Evolutionary conservation across 2,113 vertebrate genomes (phyloP), one percentile per base, ranked within the genome.

Genomic region (Gymnobelideus leadbeateri): DNA sequence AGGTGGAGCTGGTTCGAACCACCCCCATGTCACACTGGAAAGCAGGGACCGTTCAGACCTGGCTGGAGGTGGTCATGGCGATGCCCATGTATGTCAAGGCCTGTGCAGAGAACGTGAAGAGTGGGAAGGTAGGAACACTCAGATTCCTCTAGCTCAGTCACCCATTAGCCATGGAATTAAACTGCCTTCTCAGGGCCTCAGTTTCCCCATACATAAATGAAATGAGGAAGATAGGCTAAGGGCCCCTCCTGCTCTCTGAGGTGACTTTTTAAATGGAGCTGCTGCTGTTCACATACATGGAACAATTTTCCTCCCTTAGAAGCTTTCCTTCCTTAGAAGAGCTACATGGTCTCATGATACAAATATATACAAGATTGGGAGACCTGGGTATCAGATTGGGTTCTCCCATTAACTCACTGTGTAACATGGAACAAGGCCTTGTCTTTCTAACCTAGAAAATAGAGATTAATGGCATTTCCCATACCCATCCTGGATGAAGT

Each of bases 31-130:
- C 99, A 49, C 99, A 98, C 94, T 99, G 99, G 99, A 99, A 99
- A 98, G 99, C 99, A 0, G 99, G 99, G 90, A 98, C 99, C 0
- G 99, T 99, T 93, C 99, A 99, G 98, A 99, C 99, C 95, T 99
- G 99, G 99, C 99, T 99, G 89, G 99, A 99, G 98, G 99, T 99
- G 92, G 98, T 99, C 98, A 99, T 99, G 99, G 99, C 99, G 54
- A 99, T 99, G 99, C 99, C 99, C 37, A 99, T 99, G 99, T 99
- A 99, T 91, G 99, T 98, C 90, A 99, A 99, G 61, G 98, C 98
- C 95, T 99, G 99, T 51, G 97, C 98, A 0, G 99, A 99, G 97
- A 99, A 99, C 24, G 97, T 99, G 92, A 99, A 99, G 97, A 99
- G 99, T 28, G 99, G 99, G 84, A 99, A 99, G 99, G 99, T 99